These are phyloP conservation scores for Periplaneta americana DNA, from an alignment of 1,140 invertebrate genomes.

Conservation along the genomic window DNA sequence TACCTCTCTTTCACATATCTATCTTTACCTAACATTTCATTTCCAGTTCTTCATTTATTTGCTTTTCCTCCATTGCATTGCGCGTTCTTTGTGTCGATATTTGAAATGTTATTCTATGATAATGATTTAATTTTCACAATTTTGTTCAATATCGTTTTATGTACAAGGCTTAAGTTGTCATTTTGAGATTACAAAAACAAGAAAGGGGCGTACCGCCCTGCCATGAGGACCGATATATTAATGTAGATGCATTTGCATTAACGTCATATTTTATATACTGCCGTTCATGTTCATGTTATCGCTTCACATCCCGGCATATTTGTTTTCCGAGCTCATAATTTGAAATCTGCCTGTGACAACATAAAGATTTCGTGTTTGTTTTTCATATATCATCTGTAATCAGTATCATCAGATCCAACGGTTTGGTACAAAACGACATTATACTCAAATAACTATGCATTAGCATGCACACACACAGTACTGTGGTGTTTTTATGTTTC, in stretches of 20 bases:
- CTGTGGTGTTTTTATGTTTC: too few relatives aligned
- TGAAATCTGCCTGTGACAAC: neutral
- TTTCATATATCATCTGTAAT: neutral
- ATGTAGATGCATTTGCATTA: neutral
- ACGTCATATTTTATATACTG: neutral
- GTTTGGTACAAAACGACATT: neutral
- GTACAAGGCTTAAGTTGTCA: neutral
- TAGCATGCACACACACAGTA: neutral
- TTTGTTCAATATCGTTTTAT: too few relatives aligned
- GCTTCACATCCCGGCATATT: neutral
- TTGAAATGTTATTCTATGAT: too few relatives aligned
- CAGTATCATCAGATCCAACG: neutral
- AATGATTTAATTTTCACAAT: too few relatives aligned
- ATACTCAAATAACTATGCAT: neutral
- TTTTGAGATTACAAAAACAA: neutral
- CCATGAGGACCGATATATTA: neutral
- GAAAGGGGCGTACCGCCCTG: neutral
- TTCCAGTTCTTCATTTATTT: too few relatives aligned
- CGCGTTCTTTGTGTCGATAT: too few relatives aligned
- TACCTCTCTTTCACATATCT: too few relatives aligned
- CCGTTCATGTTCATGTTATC: neutral
- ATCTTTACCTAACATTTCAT: too few relatives aligned
- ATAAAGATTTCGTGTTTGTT: neutral
- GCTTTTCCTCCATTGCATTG: too few relatives aligned
- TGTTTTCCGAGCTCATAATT: neutral